These are phyloP conservation scores for Etheostoma cragini DNA, from an alignment of 2,113 vertebrate species.

Conservation along the genomic window DNA sequence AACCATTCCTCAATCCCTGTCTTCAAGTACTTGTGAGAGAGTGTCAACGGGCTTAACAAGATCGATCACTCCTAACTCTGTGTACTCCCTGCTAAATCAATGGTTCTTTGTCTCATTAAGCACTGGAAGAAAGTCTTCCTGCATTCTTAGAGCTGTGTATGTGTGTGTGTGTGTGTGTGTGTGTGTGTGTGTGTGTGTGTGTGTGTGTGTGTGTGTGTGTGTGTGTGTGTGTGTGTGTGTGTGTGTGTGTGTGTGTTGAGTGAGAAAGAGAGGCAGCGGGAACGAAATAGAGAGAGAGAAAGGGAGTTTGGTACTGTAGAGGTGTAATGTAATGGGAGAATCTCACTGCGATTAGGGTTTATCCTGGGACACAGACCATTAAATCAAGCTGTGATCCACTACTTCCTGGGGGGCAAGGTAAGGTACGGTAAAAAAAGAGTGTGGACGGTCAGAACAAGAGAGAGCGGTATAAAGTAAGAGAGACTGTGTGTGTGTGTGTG, in stretches of 20 bases:
- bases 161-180: slow-evolving; percentile 26
- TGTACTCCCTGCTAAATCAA: slow-evolving; percentile 75
- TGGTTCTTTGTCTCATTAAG: slow-evolving; percentile 74
- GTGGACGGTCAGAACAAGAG: slow-evolving; percentile 39
- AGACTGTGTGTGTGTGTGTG: slow-evolving; percentile 40
- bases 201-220: neutral
- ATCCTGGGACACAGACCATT: slow-evolving; percentile 56
- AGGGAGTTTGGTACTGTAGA: slow-evolving; percentile 20
- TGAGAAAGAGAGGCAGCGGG: slow-evolving; percentile 20
- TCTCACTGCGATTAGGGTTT: slow-evolving; percentile 41
- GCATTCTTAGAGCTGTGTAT: neutral
- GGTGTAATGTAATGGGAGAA: slow-evolving; percentile 41
- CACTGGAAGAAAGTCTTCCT: slow-evolving; percentile 37
- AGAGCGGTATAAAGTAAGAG: slow-evolving; percentile 41
- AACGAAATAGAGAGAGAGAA: slow-evolving; percentile 13
- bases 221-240: neutral
- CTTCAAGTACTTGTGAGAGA: slow-evolving; percentile 39
- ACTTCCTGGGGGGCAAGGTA: slow-evolving; percentile 41
- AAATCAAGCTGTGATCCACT: slow-evolving; percentile 49
- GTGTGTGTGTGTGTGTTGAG: slow-evolving; percentile 9
- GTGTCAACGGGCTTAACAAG: slow-evolving; percentile 68
- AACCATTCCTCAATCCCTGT: slow-evolving; percentile 37
- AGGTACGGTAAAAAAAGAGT: slow-evolving; percentile 41
- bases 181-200: slow-evolving; percentile 20
- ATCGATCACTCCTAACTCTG: slow-evolving; percentile 76